phyloP scores from a whole-genome alignment of 2,797 vertebrate species.

The Lacerta viridis region DNA sequence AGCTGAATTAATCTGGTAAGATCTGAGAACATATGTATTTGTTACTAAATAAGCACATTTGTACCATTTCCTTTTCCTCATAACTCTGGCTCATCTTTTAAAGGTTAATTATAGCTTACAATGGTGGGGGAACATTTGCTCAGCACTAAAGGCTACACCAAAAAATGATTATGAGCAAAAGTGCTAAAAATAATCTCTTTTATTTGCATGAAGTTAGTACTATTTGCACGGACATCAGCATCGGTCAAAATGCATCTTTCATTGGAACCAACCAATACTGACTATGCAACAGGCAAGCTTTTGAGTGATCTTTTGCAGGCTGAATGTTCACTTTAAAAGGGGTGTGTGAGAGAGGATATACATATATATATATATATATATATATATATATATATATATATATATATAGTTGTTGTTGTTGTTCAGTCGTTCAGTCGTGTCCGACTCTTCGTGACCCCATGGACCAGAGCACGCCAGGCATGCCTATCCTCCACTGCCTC shows the following conservation, averaged over 20 bases:
- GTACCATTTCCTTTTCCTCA: not conserved
- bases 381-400: too few relatives aligned
- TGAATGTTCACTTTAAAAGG: not conserved
- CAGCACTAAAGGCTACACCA: not conserved
- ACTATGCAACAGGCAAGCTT: not conserved
- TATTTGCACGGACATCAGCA: not conserved
- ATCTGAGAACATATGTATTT: slow-evolving; percentile 3
- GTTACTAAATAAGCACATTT: not conserved
- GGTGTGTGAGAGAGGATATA: too few relatives aligned
- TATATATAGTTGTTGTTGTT: too few relatives aligned
- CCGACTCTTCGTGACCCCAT: too few relatives aligned
- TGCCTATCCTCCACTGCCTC: too few relatives aligned
- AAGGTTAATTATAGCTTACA: slow-evolving; percentile 24
- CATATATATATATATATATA: too few relatives aligned
- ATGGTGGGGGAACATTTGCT: not conserved
- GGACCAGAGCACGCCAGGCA: too few relatives aligned
- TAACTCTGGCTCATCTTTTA: not conserved
- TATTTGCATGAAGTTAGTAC: not conserved
- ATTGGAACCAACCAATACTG: not conserved
- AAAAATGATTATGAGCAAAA: not conserved
- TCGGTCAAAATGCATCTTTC: not conserved
- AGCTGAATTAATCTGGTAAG: not conserved
- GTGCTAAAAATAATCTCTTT: not conserved
- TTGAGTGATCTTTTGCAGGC: not conserved
- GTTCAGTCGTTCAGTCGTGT: too few relatives aligned